Evolutionary conservation across 2,113 vertebrate genomes (phyloP), one percentile per base, ranked within the genome.

Genomic region (Prinia subflava): DNA sequence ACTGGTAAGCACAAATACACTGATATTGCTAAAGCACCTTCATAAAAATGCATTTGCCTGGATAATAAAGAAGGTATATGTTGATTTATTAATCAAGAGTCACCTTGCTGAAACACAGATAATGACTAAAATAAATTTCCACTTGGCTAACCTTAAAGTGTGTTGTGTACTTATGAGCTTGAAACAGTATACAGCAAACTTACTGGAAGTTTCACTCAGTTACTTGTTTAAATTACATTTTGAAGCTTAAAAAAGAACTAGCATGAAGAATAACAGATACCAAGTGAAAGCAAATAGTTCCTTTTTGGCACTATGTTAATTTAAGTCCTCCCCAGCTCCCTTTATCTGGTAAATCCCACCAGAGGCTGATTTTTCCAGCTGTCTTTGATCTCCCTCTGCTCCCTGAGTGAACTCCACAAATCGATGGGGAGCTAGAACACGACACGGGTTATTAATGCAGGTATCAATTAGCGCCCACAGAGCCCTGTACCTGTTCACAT

Each of bases 401-500:
- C 42, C 19, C 44, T 0, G 22, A 57, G n/a, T 6, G 35, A 96
- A 53, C 25, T 9, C 28, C 46, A 8, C 7, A 3, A 18, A 41
- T 13, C 5, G 12, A 33, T 4, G 30, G 13, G 31, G 44, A 59
- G 31, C 39, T 67, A n/a, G 41, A 52, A 4, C 42, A 35, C 23
- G 13, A 28, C 8, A 6, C 21, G 19, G 47, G 18, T 49, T 67
- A 24, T 30, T 21, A 60, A 63, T 2, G 35, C 49, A 82, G 28
- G 20, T 7, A 30, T 9, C 39, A 19, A 15, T 27, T 10, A 53
- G n/a, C 11, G 15, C 49, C 3, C 11, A 11, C 39, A 15, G 56
- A 37, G 46, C 17, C 41, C 42, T 50, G 27, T 96, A 98, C 98
- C 97, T 98, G 55, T 98, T 98, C 13, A 98, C 76, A 90, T 98